A percentile compares a stretch with the other conserved stretches of the same genome.
phyloP scores from a whole-genome alignment of 2,113 vertebrate species.

The Pogonocichla stellata region DNA sequence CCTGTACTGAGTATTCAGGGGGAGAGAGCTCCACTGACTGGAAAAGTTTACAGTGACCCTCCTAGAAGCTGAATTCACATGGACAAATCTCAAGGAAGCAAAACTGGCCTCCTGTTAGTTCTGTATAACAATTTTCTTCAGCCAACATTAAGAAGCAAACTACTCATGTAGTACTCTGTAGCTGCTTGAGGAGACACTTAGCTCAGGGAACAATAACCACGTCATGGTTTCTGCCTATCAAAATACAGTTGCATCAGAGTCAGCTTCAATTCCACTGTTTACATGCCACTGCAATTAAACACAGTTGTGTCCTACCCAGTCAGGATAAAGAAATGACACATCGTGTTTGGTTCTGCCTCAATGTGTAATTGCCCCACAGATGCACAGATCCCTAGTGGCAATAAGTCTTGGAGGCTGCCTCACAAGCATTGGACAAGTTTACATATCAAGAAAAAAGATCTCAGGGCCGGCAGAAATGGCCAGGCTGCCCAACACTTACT shows the following conservation, averaged over 20 bases:
- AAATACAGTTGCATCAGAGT: slow-evolving; percentile 32
- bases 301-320: background rate
- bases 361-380: background rate
- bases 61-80: background rate
- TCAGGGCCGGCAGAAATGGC: background rate
- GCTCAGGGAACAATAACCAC: background rate
- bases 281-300: slow-evolving; percentile 21
- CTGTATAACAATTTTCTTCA: background rate
- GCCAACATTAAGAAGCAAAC: background rate
- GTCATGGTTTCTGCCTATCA: slow-evolving; percentile 34
- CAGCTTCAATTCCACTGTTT: slow-evolving; percentile 15
- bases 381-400: background rate
- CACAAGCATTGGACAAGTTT: background rate
- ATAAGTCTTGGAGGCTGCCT: background rate
- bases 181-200: slow-evolving; percentile 17
- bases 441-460: background rate
- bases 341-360: background rate
- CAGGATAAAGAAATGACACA: background rate
- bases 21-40: background rate
- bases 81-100: background rate
- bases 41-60: background rate
- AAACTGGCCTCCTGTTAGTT: background rate
- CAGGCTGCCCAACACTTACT: background rate
- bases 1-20: background rate
- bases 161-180: background rate